Evolutionary conservation across 1,140 invertebrate genomes (phyloP).

Genomic region (Drosophila persimilis): DNA sequence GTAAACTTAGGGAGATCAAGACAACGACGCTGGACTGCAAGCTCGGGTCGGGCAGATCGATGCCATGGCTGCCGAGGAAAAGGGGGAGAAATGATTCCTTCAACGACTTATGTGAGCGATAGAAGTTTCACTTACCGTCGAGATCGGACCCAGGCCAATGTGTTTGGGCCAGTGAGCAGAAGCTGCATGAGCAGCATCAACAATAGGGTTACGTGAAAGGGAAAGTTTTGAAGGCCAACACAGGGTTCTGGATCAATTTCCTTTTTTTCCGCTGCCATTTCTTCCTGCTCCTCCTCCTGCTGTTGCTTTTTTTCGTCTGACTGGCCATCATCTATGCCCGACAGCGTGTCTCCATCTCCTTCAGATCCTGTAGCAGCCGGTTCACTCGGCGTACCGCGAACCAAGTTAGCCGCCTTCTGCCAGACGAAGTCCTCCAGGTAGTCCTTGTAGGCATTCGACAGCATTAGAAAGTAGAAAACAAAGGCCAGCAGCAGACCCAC

Average conservation of each 20-base stretch:
- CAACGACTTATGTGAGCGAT: background rate
- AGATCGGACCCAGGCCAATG: constrained; percentile 86
- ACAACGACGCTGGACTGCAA: constrained; percentile 50
- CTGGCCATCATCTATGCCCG: background rate
- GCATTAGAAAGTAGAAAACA: constrained; percentile 85
- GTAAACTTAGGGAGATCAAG: constrained; percentile 51
- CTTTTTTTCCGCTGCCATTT: background rate
- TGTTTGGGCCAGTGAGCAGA: constrained; percentile 84
- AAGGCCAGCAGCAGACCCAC: constrained; percentile 84
- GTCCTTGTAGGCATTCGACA: constrained; percentile 89
- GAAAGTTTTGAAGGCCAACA: constrained; percentile 70
- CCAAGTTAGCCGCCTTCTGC: constrained; percentile 82
- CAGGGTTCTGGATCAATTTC: constrained; percentile 28
- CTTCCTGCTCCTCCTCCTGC: background rate
- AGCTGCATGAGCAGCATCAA: constrained; percentile 85
- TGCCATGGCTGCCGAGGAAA: constrained; percentile 33
- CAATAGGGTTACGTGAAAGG: constrained; percentile 86
- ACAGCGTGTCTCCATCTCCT: background rate
- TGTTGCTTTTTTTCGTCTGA: constrained; percentile 5
- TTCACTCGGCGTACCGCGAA: constrained; percentile 12
- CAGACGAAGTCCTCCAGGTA: constrained; percentile 88
- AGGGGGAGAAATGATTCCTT: background rate
- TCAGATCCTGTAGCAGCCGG: background rate
- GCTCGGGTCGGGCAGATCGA: constrained; percentile 66
- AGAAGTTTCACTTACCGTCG: constrained; percentile 86